A percentile compares a stretch with the other conserved stretches of the same genome.
Conservation (phyloP, 2,888 invertebrate species). For the Imbricaverruca yamaguchii region DNA sequence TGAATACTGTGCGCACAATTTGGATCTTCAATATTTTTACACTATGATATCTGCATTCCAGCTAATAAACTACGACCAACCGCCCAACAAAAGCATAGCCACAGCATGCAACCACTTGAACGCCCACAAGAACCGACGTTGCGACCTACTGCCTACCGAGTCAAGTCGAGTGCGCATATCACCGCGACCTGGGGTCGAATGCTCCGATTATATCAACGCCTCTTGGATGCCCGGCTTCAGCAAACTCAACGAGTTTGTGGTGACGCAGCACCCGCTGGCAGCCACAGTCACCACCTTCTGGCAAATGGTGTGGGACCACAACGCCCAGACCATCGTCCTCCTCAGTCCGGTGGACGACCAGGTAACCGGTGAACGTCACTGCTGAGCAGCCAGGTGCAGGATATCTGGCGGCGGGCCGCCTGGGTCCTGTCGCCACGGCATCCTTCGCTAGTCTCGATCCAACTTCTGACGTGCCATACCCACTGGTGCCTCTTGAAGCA, state of each 20-base stretch:
- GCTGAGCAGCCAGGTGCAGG: no score
- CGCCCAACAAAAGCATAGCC: conserved; percentile 76
- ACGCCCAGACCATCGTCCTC: conserved; percentile 74
- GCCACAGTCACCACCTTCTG: conserved; percentile 75
- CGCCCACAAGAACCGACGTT: conserved; percentile 72
- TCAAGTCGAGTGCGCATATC: conserved; percentile 81
- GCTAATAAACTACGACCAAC: conserved; percentile 66
- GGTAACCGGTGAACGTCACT: conserved; percentile 33
- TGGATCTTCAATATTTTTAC: no score
- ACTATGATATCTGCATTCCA: conserved; percentile 34
- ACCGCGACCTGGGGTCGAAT: conserved; percentile 83
- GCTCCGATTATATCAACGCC: conserved; percentile 89
- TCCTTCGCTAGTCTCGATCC: no score
- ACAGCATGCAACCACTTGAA: conserved; percentile 81
- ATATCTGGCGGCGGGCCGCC: no score
- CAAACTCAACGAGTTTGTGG: conserved; percentile 80
- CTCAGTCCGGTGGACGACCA: conserved; percentile 61
- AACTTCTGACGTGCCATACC: no score
- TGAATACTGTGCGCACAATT: no score
- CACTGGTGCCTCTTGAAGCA: no score
- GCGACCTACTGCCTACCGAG: conserved; percentile 73
- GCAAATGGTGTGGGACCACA: conserved; percentile 97
- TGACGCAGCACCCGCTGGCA: conserved; percentile 85
- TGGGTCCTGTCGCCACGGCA: no score
- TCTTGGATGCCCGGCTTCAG: conserved; percentile 77